phyloP scores from a whole-genome alignment of 2,797 vertebrate genomes.

The Choloepus didactylus region DNA sequence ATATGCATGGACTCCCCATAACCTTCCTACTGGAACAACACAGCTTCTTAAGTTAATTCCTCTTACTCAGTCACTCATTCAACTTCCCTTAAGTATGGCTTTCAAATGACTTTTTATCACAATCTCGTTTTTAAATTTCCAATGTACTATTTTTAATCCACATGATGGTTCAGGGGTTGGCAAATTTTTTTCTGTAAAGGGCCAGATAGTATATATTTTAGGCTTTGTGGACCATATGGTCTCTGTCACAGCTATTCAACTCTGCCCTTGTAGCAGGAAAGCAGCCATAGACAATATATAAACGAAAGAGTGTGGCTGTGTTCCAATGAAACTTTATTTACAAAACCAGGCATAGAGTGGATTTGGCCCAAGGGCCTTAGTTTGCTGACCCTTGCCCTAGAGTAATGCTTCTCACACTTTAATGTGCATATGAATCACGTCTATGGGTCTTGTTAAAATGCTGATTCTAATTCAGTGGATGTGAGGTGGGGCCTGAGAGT shows the following conservation, averaged over 20 bases:
- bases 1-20: background rate
- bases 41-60: background rate
- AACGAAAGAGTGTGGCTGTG: background rate
- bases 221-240: background rate
- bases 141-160: background rate
- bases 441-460: background rate
- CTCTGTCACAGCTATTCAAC: background rate
- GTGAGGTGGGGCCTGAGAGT: background rate
- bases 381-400: background rate
- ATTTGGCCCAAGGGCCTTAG: background rate
- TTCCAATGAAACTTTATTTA: background rate
- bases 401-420: background rate
- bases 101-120: background rate
- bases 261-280: background rate
- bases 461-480: background rate
- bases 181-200: background rate
- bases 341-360: background rate
- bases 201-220: background rate
- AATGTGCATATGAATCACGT: background rate
- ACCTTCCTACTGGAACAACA: background rate
- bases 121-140: background rate
- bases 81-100: background rate
- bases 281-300: background rate
- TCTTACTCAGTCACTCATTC: background rate
- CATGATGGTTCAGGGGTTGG: background rate